Percentiles rank a stretch among this genome's conserved stretches.
These are phyloP conservation scores for Raja brachyura DNA, from an alignment of 2,113 vertebrate genomes.

Conservation along the genomic window DNA sequence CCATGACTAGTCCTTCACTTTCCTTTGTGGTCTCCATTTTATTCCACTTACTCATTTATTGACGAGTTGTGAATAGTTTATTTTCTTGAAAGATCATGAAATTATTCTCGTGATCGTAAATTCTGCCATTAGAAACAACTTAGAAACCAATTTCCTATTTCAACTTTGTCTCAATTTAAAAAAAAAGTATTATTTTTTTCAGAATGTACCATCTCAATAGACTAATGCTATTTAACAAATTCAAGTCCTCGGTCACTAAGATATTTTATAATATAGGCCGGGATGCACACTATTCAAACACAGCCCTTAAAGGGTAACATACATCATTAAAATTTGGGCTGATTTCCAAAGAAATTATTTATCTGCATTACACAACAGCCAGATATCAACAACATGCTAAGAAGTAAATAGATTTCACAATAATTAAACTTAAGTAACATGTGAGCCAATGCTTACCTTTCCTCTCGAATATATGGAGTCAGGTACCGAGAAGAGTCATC, in stretches of 20 bases:
- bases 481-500: conserved; percentile 75
- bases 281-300: neutral
- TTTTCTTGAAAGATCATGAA: no score
- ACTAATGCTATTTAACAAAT: neutral
- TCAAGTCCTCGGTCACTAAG: neutral
- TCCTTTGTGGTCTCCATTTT: neutral
- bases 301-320: neutral
- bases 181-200: neutral
- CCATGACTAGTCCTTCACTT: neutral
- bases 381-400: neutral
- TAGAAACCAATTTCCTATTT: neutral
- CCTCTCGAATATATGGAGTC: conserved; percentile 67
- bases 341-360: neutral
- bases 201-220: neutral
- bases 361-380: neutral
- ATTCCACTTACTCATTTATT: no score
- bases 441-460: conserved; percentile 58
- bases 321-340: neutral
- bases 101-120: neutral
- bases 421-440: neutral
- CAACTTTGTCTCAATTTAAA: neutral
- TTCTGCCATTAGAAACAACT: neutral
- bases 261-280: neutral
- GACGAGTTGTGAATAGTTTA: no score
- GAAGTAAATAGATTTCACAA: neutral